Percentiles rank a stretch among this genome's conserved stretches.
Evolutionary conservation across 2,888 invertebrate genomes (phyloP).

Genomic region (Athalia rosae): DNA sequence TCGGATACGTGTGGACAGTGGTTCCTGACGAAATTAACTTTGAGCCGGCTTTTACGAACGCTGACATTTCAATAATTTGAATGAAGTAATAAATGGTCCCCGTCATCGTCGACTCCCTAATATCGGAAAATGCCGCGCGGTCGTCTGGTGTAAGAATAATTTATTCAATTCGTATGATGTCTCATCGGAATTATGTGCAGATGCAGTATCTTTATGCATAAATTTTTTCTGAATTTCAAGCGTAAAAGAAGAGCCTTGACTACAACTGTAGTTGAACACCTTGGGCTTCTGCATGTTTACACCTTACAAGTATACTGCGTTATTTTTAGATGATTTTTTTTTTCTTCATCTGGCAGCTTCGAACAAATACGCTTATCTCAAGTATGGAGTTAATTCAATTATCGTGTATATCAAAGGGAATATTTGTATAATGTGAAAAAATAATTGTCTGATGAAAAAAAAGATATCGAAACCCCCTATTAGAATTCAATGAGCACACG

Average conservation of each 20-base stretch:
- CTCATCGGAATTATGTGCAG: slow-evolving; percentile 8
- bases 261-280: slow-evolving; percentile 15
- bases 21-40: slow-evolving; percentile 15
- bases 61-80: slow-evolving; percentile 1
- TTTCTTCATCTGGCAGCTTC: neutral
- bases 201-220: neutral
- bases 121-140: neutral
- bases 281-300: slow-evolving; percentile 6
- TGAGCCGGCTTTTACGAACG: neutral
- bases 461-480: too few species aligned
- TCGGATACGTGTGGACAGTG: neutral
- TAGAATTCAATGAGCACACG: too few species aligned
- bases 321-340: neutral
- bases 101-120: slow-evolving; percentile 27
- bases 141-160: neutral
- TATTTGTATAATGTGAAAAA: too few species aligned
- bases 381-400: neutral
- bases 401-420: too few species aligned
- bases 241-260: slow-evolving; percentile 13
- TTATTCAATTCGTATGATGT: too few species aligned
- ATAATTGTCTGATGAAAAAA: too few species aligned
- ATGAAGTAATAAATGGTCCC: slow-evolving; percentile 23
- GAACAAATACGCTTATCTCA: neutral
- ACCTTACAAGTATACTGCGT: neutral
- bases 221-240: neutral